These are phyloP conservation scores for Pandemis heparana DNA, from an alignment of 2,888 invertebrate species.

Conservation along the genomic window DNA sequence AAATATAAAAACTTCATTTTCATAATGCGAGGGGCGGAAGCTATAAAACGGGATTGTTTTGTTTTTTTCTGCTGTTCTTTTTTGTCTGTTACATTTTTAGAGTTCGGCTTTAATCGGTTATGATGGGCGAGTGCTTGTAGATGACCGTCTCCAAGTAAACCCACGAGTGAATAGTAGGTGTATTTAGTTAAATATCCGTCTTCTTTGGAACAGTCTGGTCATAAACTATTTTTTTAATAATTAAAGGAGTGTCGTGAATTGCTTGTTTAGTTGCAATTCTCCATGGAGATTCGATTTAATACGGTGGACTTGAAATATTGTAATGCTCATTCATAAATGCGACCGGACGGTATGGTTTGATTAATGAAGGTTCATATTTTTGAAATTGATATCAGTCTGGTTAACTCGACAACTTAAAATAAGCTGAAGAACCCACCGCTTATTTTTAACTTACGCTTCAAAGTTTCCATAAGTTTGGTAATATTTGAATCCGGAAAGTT, in stretches of 20 bases:
- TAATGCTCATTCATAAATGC: background rate
- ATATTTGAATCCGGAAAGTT: slow-evolving; percentile 49
- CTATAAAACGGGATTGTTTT: slow-evolving; percentile 78
- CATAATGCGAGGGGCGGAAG: slow-evolving; percentile 79
- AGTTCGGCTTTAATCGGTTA: slow-evolving; percentile 34
- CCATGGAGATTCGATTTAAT: background rate
- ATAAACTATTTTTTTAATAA: too few relatives aligned
- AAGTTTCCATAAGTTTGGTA: slow-evolving; percentile 46
- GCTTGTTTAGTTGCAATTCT: background rate
- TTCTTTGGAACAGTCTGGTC: background rate
- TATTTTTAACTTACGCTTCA: background rate
- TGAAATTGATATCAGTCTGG: background rate
- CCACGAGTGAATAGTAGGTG: background rate
- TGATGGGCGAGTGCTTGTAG: slow-evolving; percentile 16
- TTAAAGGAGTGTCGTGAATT: too few relatives aligned
- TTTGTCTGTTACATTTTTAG: slow-evolving; percentile 55
- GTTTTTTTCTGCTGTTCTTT: slow-evolving; percentile 57
- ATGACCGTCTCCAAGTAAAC: slow-evolving; percentile 3
- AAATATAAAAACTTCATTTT: slow-evolving; percentile 78
- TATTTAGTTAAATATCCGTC: background rate
- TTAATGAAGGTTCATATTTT: background rate
- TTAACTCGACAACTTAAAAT: background rate
- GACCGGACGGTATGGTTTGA: background rate
- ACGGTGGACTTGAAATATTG: background rate
- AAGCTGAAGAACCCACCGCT: background rate